A percentile compares a stretch with the other conserved stretches of the same genome.
Conservation (phyloP, 2,888 invertebrate species). For the Ephialtes manifestator region DNA sequence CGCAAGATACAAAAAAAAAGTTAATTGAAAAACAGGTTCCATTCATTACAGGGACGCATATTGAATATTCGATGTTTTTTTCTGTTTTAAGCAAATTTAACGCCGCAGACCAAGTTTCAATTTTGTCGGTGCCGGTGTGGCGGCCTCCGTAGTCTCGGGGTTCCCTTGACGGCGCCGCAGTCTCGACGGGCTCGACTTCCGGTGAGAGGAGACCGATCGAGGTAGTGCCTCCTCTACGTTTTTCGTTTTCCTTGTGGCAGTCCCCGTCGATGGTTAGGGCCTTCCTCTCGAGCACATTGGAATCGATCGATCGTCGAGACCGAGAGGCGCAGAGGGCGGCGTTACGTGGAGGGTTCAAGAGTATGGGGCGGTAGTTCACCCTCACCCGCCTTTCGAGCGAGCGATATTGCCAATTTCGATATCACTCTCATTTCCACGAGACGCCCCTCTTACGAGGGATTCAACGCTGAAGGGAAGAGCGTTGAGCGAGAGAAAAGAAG, state of each 20-base stretch:
- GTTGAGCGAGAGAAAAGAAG: slow-evolving; percentile 34
- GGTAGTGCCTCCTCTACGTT: slow-evolving; percentile 55
- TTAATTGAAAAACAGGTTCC: slow-evolving; percentile 19
- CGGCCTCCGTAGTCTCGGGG: slow-evolving; percentile 43
- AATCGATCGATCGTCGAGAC: slow-evolving; percentile 69
- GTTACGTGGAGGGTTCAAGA: slow-evolving; percentile 58
- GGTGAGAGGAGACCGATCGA: slow-evolving; percentile 62
- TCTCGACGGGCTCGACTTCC: slow-evolving; percentile 68
- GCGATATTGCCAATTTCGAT: slow-evolving; percentile 83
- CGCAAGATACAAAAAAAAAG: not conserved
- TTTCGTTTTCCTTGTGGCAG: slow-evolving; percentile 36
- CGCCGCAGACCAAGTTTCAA: slow-evolving; percentile 67
- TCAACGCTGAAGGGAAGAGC: slow-evolving; percentile 8
- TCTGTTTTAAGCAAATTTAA: slow-evolving; percentile 50
- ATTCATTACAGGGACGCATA: slow-evolving; percentile 29
- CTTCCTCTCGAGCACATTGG: slow-evolving; percentile 64
- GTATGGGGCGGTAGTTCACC: slow-evolving; percentile 49
- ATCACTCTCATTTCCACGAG: slow-evolving; percentile 80
- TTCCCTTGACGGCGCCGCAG: slow-evolving; percentile 54
- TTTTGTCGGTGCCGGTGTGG: slow-evolving; percentile 53
- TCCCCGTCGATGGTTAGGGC: slow-evolving; percentile 50
- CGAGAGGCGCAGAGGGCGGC: slow-evolving; percentile 28
- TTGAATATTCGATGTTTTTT: slow-evolving; percentile 33
- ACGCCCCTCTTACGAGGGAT: slow-evolving; percentile 59
- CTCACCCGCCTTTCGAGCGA: slow-evolving; percentile 60